Conservation (phyloP, 1,140 invertebrate species). For the Macrotrachela quadricornifera region DNA sequence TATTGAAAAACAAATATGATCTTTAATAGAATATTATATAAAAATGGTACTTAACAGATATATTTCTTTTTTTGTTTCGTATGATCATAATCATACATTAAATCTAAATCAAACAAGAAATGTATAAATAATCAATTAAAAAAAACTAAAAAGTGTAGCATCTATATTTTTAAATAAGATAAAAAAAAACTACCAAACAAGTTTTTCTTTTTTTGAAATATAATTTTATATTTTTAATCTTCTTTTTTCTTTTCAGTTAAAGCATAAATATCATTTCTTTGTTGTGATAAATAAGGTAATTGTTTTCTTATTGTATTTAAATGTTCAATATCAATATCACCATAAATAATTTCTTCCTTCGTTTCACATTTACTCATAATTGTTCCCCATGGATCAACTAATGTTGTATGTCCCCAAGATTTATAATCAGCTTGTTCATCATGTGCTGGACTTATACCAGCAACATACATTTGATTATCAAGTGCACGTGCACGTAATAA, state of each 20-base stretch:
- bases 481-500: conserved; percentile 53
- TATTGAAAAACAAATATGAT: too few species aligned
- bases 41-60: too few species aligned
- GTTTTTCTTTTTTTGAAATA: too few species aligned
- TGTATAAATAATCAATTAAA: too few species aligned
- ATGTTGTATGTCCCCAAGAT: conserved; percentile 64
- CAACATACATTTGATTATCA: conserved; percentile 49
- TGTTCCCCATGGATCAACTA: conserved; percentile 67
- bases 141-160: too few species aligned
- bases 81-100: too few species aligned
- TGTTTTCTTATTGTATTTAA: conserved; percentile 52
- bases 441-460: conserved; percentile 44
- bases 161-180: too few species aligned
- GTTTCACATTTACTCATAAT: conserved; percentile 46
- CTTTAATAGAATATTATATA: too few species aligned
- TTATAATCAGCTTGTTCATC: conserved; percentile 49
- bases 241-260: conserved; percentile 1
- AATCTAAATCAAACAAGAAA: too few species aligned
- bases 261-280: conserved; percentile 54
- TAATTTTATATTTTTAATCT: background rate
- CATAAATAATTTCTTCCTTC: conserved; percentile 45
- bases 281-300: conserved; percentile 53
- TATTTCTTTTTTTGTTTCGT: too few species aligned
- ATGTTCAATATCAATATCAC: conserved; percentile 49
- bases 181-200: too few species aligned